Conservation (phyloP, 2,113 vertebrate genomes). For the Erpornis zantholeuca region DNA sequence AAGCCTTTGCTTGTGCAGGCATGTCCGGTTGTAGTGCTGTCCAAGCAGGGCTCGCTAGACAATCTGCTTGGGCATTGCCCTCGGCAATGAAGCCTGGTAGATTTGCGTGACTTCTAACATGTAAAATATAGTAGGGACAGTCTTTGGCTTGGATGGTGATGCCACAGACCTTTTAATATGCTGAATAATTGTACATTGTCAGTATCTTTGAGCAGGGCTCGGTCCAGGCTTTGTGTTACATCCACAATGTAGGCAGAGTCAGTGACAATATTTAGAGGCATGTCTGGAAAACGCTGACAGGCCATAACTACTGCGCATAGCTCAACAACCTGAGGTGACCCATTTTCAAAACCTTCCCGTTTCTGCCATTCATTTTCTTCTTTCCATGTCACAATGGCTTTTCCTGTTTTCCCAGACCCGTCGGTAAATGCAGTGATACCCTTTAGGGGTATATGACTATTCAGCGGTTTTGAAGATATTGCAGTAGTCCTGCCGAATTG, state of each 20-base stretch:
- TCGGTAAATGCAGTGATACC: not conserved
- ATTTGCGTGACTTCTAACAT: not conserved
- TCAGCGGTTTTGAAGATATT: not conserved
- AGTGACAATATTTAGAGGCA: not conserved
- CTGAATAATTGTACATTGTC: not conserved
- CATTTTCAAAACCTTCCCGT: not conserved
- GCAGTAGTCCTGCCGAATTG: not conserved
- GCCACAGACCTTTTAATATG: not conserved
- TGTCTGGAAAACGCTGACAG: not conserved
- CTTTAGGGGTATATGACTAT: not conserved
- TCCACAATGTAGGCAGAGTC: fast-evolving
- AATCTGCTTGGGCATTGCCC: not conserved
- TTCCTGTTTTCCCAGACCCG: not conserved
- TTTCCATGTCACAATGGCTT: not conserved
- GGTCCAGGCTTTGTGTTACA: not conserved
- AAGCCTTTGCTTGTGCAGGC: too few relatives aligned
- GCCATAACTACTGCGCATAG: not conserved
- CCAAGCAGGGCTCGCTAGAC: not conserved
- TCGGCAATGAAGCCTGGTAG: not conserved
- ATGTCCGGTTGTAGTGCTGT: not conserved
- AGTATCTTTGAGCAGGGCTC: not conserved
- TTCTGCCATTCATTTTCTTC: not conserved
- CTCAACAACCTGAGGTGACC: not conserved
- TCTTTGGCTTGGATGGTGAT: not conserved
- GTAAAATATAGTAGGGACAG: not conserved